Evolutionary conservation across 2,797 vertebrate species (phyloP), one percentile per base, ranked within the genome.

Genomic region (Tinamus major): DNA sequence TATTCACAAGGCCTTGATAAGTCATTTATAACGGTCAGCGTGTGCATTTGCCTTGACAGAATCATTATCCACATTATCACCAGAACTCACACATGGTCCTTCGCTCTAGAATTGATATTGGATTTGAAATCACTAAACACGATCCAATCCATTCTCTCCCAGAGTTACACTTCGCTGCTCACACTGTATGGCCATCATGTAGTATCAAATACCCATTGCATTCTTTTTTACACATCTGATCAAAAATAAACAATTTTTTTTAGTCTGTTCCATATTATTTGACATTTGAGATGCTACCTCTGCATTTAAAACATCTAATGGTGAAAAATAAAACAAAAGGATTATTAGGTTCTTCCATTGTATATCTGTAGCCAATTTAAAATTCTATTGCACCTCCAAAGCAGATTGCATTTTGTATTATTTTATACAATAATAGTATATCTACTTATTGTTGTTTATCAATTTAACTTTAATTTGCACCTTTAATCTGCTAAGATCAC

Each of bases 11-110:
- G 74, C 81, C 90, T 69, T 85, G 90, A 94, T 93, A 88, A 91
- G 68, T 96, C 93, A 89, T 96, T 93, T 87, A 37, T 93, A 89
- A 82, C 0, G 8, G 92, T 83, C 93, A 94, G 79, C 19, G 31
- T 53, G 90, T 39, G 33, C 91, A 95, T 85, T 92, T 68, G 74
- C 76, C 85, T 96, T 95, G 96, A 90, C 94, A 94, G 92, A 93
- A 88, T 95, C 93, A 93, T 96, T 94, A 95, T 62, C 89, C 79
- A 78, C 65, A 92, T 96, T 93, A 96, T 96, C 91, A 92, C 68
- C 77, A 92, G 61, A 79, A 94, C 92, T 86, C 93, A 92, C 79
- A 82, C 41, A 31, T 42, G 49, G 80, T 64, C 77, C 51, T 87
- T 78, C 55, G n/a, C 64, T 86, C 41, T 74, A 91, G 62, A 87